A percentile compares a stretch with the other conserved stretches of the same genome.
Evolutionary conservation across 92 coral and sea anemone species (phyloP).

Genomic region (Phymanthus crucifer): DNA sequence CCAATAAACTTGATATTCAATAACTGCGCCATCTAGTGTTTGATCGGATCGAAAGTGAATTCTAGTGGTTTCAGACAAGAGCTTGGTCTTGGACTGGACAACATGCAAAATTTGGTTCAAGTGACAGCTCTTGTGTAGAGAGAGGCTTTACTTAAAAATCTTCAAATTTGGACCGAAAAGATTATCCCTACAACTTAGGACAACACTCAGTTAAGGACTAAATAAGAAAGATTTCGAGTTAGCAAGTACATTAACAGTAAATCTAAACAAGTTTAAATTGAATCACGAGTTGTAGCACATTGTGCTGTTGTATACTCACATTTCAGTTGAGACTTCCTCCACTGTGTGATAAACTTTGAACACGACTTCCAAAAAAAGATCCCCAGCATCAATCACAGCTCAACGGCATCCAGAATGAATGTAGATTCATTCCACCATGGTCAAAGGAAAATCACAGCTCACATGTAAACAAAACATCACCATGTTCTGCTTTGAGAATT

Average conservation of each 20-base stretch:
- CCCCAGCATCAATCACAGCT: neutral
- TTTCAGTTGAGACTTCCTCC: constrained; percentile 27
- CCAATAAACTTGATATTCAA: neutral
- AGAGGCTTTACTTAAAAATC: neutral
- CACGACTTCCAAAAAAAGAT: constrained; percentile 2
- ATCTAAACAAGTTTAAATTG: neutral
- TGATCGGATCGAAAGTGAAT: neutral
- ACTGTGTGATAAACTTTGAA: neutral
- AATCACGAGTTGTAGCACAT: neutral
- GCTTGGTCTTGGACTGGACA: neutral
- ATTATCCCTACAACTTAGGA: neutral
- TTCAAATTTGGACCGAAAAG: neutral
- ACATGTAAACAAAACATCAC: constrained; percentile 65
- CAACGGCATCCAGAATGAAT: neutral
- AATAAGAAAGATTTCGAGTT: neutral
- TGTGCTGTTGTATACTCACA: constrained; percentile 16
- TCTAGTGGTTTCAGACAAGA: neutral
- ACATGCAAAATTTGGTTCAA: neutral
- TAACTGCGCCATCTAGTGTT: neutral
- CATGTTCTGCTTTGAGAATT: constrained; percentile 32
- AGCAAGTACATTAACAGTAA: neutral
- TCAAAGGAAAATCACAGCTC: constrained; percentile 3
- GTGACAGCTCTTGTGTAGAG: neutral
- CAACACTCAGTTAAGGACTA: neutral
- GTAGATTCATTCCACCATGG: neutral